A percentile compares a stretch with the other conserved stretches of the same genome.
Evolutionary conservation across 2,113 vertebrate species (phyloP).

Genomic region (Myxocyprinus asiaticus): DNA sequence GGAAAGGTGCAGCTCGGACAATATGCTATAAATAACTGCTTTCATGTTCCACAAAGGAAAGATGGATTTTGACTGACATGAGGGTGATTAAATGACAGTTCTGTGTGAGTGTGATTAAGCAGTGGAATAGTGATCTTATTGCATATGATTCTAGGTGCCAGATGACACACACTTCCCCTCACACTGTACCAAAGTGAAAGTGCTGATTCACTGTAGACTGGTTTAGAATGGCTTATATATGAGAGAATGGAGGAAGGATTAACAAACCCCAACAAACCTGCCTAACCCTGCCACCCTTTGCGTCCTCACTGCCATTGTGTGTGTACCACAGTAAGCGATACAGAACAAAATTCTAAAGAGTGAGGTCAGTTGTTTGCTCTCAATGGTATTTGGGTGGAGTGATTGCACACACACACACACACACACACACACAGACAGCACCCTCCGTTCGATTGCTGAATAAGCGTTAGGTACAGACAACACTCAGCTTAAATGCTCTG

Average conservation of each 20-base stretch:
- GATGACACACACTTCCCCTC: constrained; percentile 30
- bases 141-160: constrained; percentile 18
- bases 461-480: constrained; percentile 54
- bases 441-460: constrained; percentile 55
- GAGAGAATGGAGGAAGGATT: constrained; percentile 73
- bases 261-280: constrained; percentile 56
- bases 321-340: constrained; percentile 46
- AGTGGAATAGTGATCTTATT: constrained; percentile 27
- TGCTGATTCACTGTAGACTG: constrained; percentile 78
- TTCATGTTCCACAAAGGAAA: too few species aligned
- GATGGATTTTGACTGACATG: too few species aligned
- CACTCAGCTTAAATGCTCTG: constrained; percentile 31
- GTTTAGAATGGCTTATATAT: constrained; percentile 74
- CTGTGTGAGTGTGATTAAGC: neutral
- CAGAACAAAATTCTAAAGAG: constrained; percentile 59
- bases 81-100: too few species aligned
- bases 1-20: too few species aligned
- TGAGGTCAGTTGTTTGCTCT: constrained; percentile 73
- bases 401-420: neutral
- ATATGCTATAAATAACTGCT: too few species aligned
- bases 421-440: neutral
- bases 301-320: constrained; percentile 59
- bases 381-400: constrained; percentile 42
- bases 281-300: constrained; percentile 45
- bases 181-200: constrained; percentile 59